These are phyloP conservation scores for Bos javanicus DNA, from an alignment of 2,113 vertebrate genomes.

Conservation along the genomic window DNA sequence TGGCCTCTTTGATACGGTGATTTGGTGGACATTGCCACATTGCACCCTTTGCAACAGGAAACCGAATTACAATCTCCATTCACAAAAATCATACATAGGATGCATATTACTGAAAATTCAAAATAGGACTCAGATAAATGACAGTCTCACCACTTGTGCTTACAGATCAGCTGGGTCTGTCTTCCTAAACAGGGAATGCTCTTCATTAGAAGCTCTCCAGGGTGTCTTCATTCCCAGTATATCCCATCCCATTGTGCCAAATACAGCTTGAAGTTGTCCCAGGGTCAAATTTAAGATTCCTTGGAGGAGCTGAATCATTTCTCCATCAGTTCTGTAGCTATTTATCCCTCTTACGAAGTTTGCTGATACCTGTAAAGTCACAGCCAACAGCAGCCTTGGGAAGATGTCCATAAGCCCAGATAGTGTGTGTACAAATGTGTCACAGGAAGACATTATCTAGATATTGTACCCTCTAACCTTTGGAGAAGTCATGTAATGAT, in stretches of 20 bases:
- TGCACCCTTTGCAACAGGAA: not conserved
- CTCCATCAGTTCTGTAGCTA: not conserved
- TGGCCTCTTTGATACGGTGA: not conserved
- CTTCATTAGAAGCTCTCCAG: not conserved
- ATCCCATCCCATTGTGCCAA: not conserved
- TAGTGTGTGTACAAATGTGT: not conserved
- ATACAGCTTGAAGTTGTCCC: not conserved
- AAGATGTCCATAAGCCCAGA: not conserved
- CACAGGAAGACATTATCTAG: not conserved
- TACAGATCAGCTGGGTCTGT: not conserved
- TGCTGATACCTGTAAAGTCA: not conserved
- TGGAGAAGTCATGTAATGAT: not conserved
- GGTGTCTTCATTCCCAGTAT: not conserved
- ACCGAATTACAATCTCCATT: not conserved
- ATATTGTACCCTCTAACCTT: not conserved
- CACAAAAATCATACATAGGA: not conserved
- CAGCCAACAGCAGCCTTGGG: not conserved
- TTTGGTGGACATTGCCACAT: not conserved
- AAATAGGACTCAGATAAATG: not conserved
- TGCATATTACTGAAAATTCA: not conserved
- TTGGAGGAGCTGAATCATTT: not conserved
- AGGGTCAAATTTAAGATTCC: not conserved
- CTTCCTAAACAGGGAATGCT: not conserved
- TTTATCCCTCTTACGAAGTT: not conserved
- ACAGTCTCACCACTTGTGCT: fast-evolving